A percentile compares a stretch with the other conserved stretches of the same genome.
These are phyloP conservation scores for Antedon bifida DNA, from an alignment of 35 echinoderm and acorn worm genomes.

Conservation along the genomic window DNA sequence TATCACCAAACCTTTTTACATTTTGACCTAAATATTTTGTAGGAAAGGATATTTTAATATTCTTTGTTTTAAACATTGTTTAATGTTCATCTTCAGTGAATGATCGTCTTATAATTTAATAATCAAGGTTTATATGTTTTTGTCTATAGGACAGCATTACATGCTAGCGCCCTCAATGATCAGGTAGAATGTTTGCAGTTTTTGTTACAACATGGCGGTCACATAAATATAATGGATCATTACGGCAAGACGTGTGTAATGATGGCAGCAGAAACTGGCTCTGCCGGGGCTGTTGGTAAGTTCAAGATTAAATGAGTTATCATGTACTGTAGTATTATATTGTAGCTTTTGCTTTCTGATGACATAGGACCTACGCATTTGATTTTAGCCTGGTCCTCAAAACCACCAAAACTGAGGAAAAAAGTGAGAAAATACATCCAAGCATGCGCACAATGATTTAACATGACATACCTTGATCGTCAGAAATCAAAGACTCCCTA, in stretches of 20 bases:
- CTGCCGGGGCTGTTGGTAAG: slow-evolving; percentile 93
- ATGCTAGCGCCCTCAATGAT: slow-evolving; percentile 83
- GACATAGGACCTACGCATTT: neutral
- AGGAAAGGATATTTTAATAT: too few species aligned
- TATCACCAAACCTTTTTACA: too few species aligned
- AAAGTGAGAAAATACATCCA: too few species aligned
- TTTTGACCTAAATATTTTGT: too few species aligned
- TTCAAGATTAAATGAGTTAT: neutral
- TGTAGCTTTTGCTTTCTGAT: neutral
- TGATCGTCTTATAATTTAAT: too few species aligned
- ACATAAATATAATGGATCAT: slow-evolving; percentile 65
- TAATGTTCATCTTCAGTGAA: too few species aligned
- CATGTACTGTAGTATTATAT: neutral
- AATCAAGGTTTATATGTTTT: neutral
- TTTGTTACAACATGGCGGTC: slow-evolving; percentile 71
- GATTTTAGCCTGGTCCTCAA: neutral
- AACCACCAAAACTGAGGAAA: too few species aligned
- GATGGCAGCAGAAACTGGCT: slow-evolving; percentile 92
- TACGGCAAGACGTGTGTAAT: slow-evolving; percentile 80
- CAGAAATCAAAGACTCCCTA: too few species aligned
- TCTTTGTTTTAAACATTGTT: too few species aligned
- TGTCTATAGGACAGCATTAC: slow-evolving; percentile 55
- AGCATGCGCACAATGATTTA: too few species aligned
- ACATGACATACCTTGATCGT: too few species aligned
- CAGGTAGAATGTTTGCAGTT: slow-evolving; percentile 95